Conservation (phyloP, 1,140 invertebrate genomes). For the Saccostrea echinata region DNA sequence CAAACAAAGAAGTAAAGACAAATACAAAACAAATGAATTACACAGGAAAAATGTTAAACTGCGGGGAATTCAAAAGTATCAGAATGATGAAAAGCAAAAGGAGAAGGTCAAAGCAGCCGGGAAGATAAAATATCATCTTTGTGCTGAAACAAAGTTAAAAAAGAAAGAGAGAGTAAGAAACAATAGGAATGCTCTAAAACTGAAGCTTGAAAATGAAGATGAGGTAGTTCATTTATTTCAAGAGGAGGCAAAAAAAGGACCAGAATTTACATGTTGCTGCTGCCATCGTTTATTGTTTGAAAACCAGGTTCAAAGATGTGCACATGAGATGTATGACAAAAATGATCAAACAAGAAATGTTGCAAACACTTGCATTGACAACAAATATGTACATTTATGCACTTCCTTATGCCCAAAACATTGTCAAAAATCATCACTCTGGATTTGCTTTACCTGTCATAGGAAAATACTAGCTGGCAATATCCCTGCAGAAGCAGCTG, state of each 20-base stretch:
- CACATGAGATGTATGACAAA: conserved; percentile 17
- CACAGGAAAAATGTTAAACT: background rate
- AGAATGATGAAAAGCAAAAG: conserved; percentile 17
- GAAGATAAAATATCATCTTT: background rate
- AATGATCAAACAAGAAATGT: background rate
- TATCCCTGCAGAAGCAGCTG: background rate
- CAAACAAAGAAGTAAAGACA: background rate
- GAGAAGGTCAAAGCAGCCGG: background rate
- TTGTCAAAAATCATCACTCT: background rate
- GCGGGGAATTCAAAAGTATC: background rate
- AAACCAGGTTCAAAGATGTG: conserved; percentile 9
- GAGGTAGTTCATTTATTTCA: background rate
- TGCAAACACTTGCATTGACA: background rate
- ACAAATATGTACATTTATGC: background rate
- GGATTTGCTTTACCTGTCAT: background rate
- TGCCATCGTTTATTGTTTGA: conserved; percentile 39
- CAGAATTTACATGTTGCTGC: conserved; percentile 5
- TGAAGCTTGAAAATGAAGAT: background rate
- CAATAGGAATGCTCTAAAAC: background rate
- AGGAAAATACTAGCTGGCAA: background rate
- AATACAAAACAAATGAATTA: background rate
- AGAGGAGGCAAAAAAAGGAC: background rate
- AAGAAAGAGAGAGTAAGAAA: background rate
- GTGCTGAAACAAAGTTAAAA: background rate
- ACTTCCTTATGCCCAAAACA: background rate